Base-by-base conservation (phyloP, 2,113 vertebrate genomes). In the Cavia aperea region DNA sequence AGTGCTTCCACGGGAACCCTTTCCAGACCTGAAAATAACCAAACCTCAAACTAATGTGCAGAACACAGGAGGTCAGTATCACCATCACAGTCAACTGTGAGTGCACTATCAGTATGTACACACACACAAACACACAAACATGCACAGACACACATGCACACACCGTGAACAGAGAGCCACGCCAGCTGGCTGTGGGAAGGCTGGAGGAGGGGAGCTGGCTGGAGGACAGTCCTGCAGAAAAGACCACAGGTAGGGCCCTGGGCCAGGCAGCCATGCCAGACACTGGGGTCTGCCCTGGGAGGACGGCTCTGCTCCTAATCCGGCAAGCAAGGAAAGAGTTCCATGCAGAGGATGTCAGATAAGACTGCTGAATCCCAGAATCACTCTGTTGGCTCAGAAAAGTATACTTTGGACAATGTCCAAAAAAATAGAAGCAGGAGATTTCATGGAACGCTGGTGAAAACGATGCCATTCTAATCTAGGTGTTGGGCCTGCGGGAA, bases 21-120 rank as follows among this genome's bases (percentile, higher is more conserved):
- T 58, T 86, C 46, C 85, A 81, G 73, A 82, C 5, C 51, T 36
- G 29, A 54, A 16, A 12, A 86, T 65, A 58, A 43, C 39, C 23
- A 94, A 95, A 51, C 58, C n/a, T 86, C 62, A 93, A 60, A 72
- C 85, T 77, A 43, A 63, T 31, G 56, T 56, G 43, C 26, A 43
- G 31, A 39, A 26, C 24, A 24, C 14, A 49, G 2, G 14, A 68
- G n/a, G 51, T 39, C n/a, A 36, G 70, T 60, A 62, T 36, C 39
- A 51, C 54, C 8, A 72, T 58, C 43, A 46, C 18, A 72, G 36
- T 86, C 29, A 46, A 82, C 65, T 29, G 54, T 63, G 68, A 90
- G 10, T 46, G 86, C 19, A 54, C 23, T 63, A 21, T 49, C 66
- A 13, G 16, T 68, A 23, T 77, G 36, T 31, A 10, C 21, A 46